These are phyloP conservation scores for Drosophila azteca DNA, from an alignment of 1,140 invertebrate genomes.

Conservation along the genomic window DNA sequence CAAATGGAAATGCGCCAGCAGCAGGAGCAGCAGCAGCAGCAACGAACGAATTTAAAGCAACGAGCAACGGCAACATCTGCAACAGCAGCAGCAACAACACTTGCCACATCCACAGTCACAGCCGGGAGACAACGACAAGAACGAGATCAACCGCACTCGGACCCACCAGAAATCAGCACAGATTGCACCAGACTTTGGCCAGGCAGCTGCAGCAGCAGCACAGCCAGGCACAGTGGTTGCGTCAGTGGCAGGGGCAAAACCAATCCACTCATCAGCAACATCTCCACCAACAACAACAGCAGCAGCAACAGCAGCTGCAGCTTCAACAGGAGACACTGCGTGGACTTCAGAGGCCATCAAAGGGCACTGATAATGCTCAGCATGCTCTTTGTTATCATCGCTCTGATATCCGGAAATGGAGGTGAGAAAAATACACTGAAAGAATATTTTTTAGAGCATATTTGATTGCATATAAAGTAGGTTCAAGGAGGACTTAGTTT, in stretches of 20 bases:
- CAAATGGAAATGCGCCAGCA: constrained; percentile 75
- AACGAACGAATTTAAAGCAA: constrained; percentile 80
- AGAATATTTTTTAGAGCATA: background rate
- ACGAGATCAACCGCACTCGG: constrained; percentile 22
- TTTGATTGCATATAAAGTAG: too few species aligned
- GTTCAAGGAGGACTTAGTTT: too few species aligned
- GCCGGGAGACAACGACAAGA: constrained; percentile 16
- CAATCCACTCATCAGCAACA: constrained; percentile 18
- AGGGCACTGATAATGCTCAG: constrained; percentile 71
- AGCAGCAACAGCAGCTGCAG: constrained; percentile 6
- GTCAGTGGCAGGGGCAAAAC: constrained; percentile 3
- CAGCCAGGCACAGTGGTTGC: background rate
- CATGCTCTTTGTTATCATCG: constrained; percentile 70
- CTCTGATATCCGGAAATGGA: constrained; percentile 74
- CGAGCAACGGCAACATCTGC: constrained; percentile 47
- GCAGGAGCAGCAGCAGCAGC: constrained; percentile 51
- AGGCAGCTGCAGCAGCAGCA: constrained; percentile 12
- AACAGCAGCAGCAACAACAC: constrained; percentile 22
- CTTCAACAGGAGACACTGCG: constrained; percentile 11
- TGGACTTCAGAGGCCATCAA: constrained; percentile 40
- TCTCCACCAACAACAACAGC: background rate
- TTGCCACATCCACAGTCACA: constrained; percentile 27
- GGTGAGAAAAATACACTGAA: constrained; percentile 51
- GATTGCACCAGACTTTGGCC: constrained; percentile 59
- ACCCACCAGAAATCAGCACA: constrained; percentile 35